These are phyloP conservation scores for Maccullochella peelii DNA, from an alignment of 2,113 vertebrate genomes.

Conservation along the genomic window DNA sequence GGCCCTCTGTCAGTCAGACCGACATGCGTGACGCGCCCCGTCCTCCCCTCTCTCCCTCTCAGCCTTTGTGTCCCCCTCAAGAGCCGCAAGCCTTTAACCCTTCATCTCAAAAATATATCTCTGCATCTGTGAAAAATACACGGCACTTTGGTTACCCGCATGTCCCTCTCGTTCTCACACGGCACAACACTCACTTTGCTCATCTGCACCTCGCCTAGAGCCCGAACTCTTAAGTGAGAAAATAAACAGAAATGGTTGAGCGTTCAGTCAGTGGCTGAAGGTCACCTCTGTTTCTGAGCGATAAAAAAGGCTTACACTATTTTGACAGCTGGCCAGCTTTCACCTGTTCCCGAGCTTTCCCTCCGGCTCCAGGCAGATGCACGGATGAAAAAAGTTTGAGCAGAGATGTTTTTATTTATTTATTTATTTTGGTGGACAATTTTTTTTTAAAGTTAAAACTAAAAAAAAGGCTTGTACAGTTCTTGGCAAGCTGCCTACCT, in stretches of 20 bases:
- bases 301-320: slow-evolving; percentile 65
- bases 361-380: slow-evolving; percentile 38
- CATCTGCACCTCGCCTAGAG: slow-evolving; percentile 24
- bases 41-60: slow-evolving; percentile 12
- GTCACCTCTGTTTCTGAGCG: slow-evolving; percentile 71
- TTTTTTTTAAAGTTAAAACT: slow-evolving; percentile 28
- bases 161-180: slow-evolving; percentile 4
- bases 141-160: slow-evolving; percentile 5
- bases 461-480: background rate
- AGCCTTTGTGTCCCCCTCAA: slow-evolving; percentile 35
- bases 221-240: slow-evolving; percentile 52
- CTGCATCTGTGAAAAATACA: slow-evolving; percentile 22
- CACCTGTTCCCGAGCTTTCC: slow-evolving; percentile 60
- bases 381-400: slow-evolving; percentile 41
- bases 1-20: slow-evolving; percentile 53
- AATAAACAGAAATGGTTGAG: slow-evolving; percentile 55
- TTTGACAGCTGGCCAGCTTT: slow-evolving; percentile 73
- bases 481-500: background rate
- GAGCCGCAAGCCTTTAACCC: slow-evolving; percentile 29
- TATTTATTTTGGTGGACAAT: background rate
- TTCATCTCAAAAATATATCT: slow-evolving; percentile 44
- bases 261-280: slow-evolving; percentile 57
- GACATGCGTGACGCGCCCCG: slow-evolving; percentile 37
- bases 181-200: background rate
- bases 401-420: background rate